These are phyloP conservation scores for Siderastrea radians DNA, from an alignment of 92 coral and sea anemone genomes.

Conservation along the genomic window DNA sequence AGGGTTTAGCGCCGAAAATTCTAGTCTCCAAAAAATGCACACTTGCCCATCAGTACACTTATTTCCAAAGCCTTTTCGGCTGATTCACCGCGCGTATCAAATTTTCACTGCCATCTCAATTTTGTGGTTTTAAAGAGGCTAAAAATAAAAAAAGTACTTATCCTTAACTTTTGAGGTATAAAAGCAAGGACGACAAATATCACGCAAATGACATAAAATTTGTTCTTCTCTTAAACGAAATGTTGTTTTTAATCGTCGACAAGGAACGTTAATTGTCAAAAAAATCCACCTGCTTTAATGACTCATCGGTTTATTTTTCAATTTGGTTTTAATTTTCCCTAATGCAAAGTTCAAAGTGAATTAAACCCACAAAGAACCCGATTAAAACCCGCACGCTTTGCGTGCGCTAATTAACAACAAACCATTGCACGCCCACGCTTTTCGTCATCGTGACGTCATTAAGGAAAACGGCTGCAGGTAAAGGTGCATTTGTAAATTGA, in stretches of 20 bases:
- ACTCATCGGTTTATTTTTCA: neutral
- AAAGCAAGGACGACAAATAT: too few species aligned
- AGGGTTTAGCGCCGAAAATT: too few species aligned
- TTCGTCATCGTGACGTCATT: slow-evolving; percentile 26
- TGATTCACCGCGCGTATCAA: neutral
- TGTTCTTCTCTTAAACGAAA: too few species aligned
- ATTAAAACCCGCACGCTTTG: slow-evolving; percentile 19
- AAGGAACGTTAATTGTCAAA: neutral
- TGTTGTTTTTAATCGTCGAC: neutral
- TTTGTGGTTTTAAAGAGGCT: neutral
- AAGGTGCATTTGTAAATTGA: neutral
- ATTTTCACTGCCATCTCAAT: neutral
- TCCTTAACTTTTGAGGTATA: neutral
- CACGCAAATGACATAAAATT: too few species aligned
- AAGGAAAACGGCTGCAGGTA: neutral
- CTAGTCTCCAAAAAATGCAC: neutral
- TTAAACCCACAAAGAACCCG: slow-evolving; percentile 13
- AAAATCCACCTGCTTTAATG: neutral
- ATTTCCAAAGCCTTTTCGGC: neutral
- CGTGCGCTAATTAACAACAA: slow-evolving; percentile 15
- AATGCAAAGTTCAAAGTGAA: slow-evolving; percentile 10
- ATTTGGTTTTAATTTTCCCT: slow-evolving; percentile 14
- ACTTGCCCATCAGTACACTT: neutral
- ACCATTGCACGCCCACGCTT: slow-evolving; percentile 31
- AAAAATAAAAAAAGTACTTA: neutral